These are phyloP conservation scores for Distichodus sexfasciatus DNA, from an alignment of 2,797 vertebrate species.

Conservation along the genomic window DNA sequence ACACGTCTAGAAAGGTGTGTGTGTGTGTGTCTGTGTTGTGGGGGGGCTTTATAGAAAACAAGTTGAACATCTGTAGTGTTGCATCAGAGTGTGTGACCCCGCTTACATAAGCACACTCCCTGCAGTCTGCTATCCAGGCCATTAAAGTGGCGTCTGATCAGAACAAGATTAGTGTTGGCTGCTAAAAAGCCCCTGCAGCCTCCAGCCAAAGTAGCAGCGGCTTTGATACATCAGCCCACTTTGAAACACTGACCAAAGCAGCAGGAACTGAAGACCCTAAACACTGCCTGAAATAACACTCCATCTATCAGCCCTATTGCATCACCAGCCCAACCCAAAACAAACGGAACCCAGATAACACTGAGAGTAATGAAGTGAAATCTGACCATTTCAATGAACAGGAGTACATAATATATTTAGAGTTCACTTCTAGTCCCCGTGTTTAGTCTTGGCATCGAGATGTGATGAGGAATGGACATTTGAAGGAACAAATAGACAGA, in stretches of 20 bases:
- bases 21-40: slow-evolving; percentile 4
- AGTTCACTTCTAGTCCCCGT: too few relatives aligned
- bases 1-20: neutral
- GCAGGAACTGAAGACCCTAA: neutral
- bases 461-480: too few relatives aligned
- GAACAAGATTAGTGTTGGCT: slow-evolving; percentile 22
- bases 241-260: slow-evolving; percentile 3
- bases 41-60: neutral
- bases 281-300: neutral
- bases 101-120: slow-evolving; percentile 29
- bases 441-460: too few relatives aligned
- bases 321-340: neutral
- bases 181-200: neutral
- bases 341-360: neutral
- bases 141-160: slow-evolving; percentile 26
- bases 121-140: slow-evolving; percentile 22
- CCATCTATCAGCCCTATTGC: neutral
- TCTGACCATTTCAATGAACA: neutral
- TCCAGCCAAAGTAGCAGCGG: slow-evolving; percentile 1
- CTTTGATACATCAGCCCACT: neutral
- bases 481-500: too few relatives aligned
- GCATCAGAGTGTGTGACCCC: slow-evolving; percentile 29
- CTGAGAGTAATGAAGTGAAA: too few relatives aligned
- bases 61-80: slow-evolving; percentile 22
- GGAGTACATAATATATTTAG: too few relatives aligned